Evolutionary conservation across 2,888 invertebrate genomes (phyloP), one percentile per base, ranked within the genome.

Genomic region (Malacosoma neustria): DNA sequence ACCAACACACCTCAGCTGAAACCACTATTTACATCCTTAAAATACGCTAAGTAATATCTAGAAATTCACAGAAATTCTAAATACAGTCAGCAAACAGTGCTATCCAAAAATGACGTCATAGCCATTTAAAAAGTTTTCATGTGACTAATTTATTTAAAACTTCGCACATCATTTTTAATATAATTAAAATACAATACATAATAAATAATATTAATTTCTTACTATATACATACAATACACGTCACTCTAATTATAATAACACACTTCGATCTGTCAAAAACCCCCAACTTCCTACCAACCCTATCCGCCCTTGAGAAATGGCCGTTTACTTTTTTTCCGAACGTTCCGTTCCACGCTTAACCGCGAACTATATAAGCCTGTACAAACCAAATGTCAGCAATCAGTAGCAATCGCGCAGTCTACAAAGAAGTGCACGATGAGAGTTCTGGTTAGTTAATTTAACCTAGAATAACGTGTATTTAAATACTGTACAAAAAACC

Each of bases 341-440:
- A 59, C 69, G 69, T 61, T 66, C 72, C 68, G 73, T 67, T 74
- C 73, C 65, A 58, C 64, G 69, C 67, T 64, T 58, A 70, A 57
- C 59, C 47, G 65, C 49, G 52, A 51, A 47, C 63, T 84, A 85
- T 85, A 84, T 82, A 85, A 73, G 70, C 67, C 47, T 49, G 40
- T 61, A 56, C 50, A 70, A 52, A 61, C 77, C 61, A 68, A 79
- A 72, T 65, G 70, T 72, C 69, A 74, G 65, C 77, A 82, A 65
- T 82, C 85, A 85, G 84, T 85, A 84, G 85, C 82, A 71, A 69
- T 75, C 80, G 80, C 58, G 85, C 84, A 85, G 85, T 85, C 85
- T 77, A 73, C 63, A 54, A 80, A 76, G 85, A 85, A 85, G 79
- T 84, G 80, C 84, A 82, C 58, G 80, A 84, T 85, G 82, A 79